Base-by-base conservation (phyloP, 1,140 invertebrate species). In the Drosophila kanapiae region DNA sequence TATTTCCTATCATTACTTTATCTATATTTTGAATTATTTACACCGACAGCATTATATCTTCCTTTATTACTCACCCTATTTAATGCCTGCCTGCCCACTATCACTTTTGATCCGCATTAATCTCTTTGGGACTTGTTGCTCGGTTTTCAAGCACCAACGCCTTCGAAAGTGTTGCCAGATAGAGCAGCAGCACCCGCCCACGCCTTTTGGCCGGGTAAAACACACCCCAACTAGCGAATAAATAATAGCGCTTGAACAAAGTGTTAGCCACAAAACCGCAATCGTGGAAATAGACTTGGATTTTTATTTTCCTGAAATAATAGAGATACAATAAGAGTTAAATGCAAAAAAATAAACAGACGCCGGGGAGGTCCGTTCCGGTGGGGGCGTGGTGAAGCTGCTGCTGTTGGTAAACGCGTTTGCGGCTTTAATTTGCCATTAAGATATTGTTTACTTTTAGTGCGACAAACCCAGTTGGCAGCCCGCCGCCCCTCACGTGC, bases 381-480 rank as follows among this genome's bases (percentile, higher is more conserved):
- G 43, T 38, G 56, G 27, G 58, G 42, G 47, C 16, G 61, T 56
- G 40, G 18, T 37, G 27, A 16, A 31, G 18, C 31, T 37, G 61
- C 40, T 45, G 23, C 40, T 49, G 72, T 18, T 45, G 45, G 45
- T 51, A 78, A 86, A 76, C 79, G 72, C 76, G 83, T 80, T 87
- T 88, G 84, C 59, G 84, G 84, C 84, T 78, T 88, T 88, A 88
- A 88, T 88, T 84, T 69, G 75, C 84, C 74, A 88, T 88, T 88
- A 84, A 75, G 61, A 78, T 85, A 85, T 85, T 85, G 80, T 85
- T 85, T 85, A 85, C 82, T 75, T 60, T 80, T 78, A 59, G 80
- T 77, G 54, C 57, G 47, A 40, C 61, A 42, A 49, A 23, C 67
- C 69, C 68, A 59, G 54, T 27, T 38, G 11, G 6, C 51, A 9